Percentiles rank a stretch among this genome's conserved stretches.
Evolutionary conservation across 2,797 vertebrate genomes (phyloP).

Genomic region (Simalia tracyae): DNA sequence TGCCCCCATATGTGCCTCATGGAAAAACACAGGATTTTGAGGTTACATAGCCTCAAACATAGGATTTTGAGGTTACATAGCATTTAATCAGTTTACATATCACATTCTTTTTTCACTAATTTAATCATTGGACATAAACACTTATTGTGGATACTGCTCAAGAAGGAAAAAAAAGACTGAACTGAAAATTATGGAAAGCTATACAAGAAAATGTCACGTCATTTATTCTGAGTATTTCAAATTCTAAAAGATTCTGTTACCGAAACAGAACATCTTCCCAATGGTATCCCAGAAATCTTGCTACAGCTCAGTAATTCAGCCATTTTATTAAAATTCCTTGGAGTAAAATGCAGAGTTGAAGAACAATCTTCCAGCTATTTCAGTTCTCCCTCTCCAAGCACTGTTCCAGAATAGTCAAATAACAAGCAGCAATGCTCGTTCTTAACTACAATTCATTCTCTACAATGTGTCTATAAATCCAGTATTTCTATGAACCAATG

Average conservation of each 20-base stretch:
- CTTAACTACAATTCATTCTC: not conserved
- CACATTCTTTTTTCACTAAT: not conserved
- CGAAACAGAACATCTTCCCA: not conserved
- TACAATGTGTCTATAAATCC: not conserved
- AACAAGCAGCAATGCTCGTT: not conserved
- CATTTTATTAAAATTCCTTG: not conserved
- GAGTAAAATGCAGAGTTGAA: not conserved
- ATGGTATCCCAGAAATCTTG: not conserved
- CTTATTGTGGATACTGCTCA: not conserved
- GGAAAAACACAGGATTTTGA: not conserved
- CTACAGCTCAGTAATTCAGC: not conserved
- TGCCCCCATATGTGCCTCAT: not conserved
- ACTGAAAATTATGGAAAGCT: not conserved
- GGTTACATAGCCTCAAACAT: not conserved
- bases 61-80: not conserved
- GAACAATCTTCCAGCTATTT: not conserved
- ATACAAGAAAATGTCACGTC: not conserved
- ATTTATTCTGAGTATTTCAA: not conserved
- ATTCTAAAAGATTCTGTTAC: not conserved
- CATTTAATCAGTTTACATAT: not conserved
- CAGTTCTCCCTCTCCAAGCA: not conserved
- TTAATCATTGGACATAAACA: not conserved
- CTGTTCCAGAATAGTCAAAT: not conserved
- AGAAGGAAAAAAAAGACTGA: not conserved
- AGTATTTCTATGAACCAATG: not conserved